Conservation (phyloP, 2,888 invertebrate genomes). For the Heliconius sara region DNA sequence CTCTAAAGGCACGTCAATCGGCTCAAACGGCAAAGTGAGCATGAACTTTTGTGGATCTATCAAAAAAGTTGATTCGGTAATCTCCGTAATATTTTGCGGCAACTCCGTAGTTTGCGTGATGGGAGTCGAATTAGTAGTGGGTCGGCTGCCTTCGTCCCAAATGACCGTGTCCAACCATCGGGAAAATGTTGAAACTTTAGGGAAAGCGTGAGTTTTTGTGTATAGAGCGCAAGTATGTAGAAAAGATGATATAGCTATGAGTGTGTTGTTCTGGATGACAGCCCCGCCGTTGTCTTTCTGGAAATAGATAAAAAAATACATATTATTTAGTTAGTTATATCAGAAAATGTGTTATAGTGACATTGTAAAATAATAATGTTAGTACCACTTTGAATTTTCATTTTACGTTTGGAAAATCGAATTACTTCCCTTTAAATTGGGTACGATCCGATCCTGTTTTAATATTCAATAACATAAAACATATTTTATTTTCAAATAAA, state of each 20-base stretch:
- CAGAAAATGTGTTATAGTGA: background rate
- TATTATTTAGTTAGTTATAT: background rate
- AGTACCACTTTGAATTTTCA: too few relatives aligned
- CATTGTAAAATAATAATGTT: background rate
- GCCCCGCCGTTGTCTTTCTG: constrained; percentile 79
- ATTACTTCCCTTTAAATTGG: background rate
- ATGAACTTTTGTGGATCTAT: constrained; percentile 65
- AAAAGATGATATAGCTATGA: constrained; percentile 69
- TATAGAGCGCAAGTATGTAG: constrained; percentile 72
- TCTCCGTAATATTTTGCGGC: constrained; percentile 53
- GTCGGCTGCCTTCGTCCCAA: constrained; percentile 72
- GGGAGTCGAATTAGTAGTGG: constrained; percentile 53
- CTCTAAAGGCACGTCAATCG: constrained; percentile 72
- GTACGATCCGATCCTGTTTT: background rate
- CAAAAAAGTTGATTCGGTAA: constrained; percentile 48
- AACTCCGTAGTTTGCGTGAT: constrained; percentile 39
- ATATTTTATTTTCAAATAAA: background rate
- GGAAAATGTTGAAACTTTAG: constrained; percentile 67
- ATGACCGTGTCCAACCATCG: constrained; percentile 73
- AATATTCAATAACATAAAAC: background rate
- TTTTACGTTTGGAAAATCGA: too few relatives aligned
- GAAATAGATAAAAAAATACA: constrained; percentile 43
- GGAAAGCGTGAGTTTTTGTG: constrained; percentile 73
- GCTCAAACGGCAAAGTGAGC: constrained; percentile 72
- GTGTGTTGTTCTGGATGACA: constrained; percentile 73